phyloP scores from a whole-genome alignment of 2,113 vertebrate genomes.

The Pionites leucogaster region DNA sequence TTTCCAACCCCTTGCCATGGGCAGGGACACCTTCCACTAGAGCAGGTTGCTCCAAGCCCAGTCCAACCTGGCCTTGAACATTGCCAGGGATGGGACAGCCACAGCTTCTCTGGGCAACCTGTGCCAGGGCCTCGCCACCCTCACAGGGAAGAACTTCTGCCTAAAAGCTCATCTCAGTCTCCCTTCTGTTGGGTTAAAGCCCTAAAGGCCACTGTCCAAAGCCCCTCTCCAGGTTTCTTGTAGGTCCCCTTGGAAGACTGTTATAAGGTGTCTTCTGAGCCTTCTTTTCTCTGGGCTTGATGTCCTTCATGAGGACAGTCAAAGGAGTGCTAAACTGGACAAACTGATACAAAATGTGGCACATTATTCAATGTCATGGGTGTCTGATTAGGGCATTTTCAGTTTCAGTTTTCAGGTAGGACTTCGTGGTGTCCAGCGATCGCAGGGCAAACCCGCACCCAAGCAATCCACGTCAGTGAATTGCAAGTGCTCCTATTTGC shows the following conservation, averaged over 20 bases:
- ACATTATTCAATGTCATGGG: background rate
- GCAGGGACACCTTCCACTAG: background rate
- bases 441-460: background rate
- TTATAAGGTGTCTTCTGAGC: background rate
- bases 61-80: background rate
- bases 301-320: background rate
- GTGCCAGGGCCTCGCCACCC: background rate
- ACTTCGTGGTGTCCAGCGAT: background rate
- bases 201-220: background rate
- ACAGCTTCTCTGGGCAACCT: background rate
- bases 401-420: background rate
- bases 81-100: background rate
- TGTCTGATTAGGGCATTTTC: background rate
- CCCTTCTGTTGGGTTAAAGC: background rate
- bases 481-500: background rate
- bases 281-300: background rate
- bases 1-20: background rate
- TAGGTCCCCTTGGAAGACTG: background rate
- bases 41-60: background rate
- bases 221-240: background rate
- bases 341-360: too few species aligned
- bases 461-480: background rate
- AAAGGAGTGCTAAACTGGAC: background rate
- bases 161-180: background rate
- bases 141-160: background rate